Conservation (phyloP, 1,140 invertebrate genomes). For the Drosophila ananassae region DNA sequence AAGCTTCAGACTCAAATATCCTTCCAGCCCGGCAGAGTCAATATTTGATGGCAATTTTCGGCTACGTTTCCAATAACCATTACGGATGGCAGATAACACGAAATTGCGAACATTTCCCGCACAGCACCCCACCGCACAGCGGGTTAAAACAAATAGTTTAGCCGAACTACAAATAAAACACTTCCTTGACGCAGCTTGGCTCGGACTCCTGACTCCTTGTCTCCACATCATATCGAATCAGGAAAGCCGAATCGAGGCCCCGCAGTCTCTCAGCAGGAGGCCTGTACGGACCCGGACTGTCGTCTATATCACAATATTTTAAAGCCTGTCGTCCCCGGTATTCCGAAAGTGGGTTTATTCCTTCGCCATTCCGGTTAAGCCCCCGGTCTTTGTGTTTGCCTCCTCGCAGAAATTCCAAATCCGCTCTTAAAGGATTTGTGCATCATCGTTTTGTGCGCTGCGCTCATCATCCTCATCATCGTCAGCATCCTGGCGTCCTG, state of each 20-base stretch:
- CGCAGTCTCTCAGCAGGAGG: constrained; percentile 56
- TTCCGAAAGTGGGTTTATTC: constrained; percentile 8
- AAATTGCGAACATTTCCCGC: constrained; percentile 66
- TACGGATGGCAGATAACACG: constrained; percentile 42
- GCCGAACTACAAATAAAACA: constrained; percentile 72
- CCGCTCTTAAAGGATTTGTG: constrained; percentile 70
- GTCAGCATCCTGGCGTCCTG: constrained; percentile 6
- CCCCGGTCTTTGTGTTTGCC: constrained; percentile 30
- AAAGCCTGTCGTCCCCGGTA: constrained; percentile 29
- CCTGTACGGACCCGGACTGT: constrained; percentile 46
- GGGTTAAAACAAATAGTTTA: constrained; percentile 79
- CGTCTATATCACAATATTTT: constrained; percentile 58
- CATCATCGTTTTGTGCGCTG: constrained; percentile 62
- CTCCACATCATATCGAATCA: constrained; percentile 28
- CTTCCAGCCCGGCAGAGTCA: constrained; percentile 36
- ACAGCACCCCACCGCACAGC: constrained; percentile 63
- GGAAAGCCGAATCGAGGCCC: constrained; percentile 23
- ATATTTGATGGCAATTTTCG: constrained; percentile 67
- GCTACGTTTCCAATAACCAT: constrained; percentile 77
- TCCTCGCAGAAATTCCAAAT: constrained; percentile 57
- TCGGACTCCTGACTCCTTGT: not conserved
- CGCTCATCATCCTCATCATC: constrained; percentile 48
- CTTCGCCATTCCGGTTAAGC: constrained; percentile 23
- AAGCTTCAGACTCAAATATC: not conserved
- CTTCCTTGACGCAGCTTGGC: constrained; percentile 49